Base-by-base conservation (phyloP, 2,113 vertebrate species). In the Sebastes fasciatus region DNA sequence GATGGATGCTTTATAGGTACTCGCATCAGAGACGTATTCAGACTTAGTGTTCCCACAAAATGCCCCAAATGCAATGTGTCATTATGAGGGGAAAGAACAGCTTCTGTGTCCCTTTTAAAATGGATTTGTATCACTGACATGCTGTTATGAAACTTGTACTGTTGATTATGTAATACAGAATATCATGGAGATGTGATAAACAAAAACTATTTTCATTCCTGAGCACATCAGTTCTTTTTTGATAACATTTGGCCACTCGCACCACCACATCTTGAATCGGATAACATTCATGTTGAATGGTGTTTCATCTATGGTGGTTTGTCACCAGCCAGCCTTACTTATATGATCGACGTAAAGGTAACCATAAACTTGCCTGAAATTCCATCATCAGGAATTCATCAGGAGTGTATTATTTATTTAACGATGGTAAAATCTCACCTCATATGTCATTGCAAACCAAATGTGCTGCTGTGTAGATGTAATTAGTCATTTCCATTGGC, bases 201-300 rank as follows among this genome's bases (percentile, higher is more conserved):
- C 8, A 26, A 49, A 4, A 82, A 61, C 54, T 17, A 45, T 77
- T 85, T 82, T 68, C 58, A 63, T 79, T 85, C 66, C 64, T 75
- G 43, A 86, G 80, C 66, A 71, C 60, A 71, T 67, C 0, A 1
- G 0, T 74, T 55, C 6, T 46, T 66, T 42, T 19, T 63, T 55
- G 4, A 74, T 58, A 40, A 8, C 19, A 72, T 69, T 72, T 82
- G 34, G n/a, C 4, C 54, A 51, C 81, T 86, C 84, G 13, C 68
- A 84, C 70, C 77, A 80, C 14, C 45, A 17, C 84, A 16, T 86
- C 79, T 81, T 55, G 73, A 82, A 79, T 81, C 6, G 0, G 55
- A 80, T 91, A 79, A 89, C 82, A 92, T 93, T 92, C 92, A 93
- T 85, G 87, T 89, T 92, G 89, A 91, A 92, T 92, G 91, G 63